phyloP scores from a whole-genome alignment of 2,797 vertebrate genomes.

The Chiloscyllium punctatum region DNA sequence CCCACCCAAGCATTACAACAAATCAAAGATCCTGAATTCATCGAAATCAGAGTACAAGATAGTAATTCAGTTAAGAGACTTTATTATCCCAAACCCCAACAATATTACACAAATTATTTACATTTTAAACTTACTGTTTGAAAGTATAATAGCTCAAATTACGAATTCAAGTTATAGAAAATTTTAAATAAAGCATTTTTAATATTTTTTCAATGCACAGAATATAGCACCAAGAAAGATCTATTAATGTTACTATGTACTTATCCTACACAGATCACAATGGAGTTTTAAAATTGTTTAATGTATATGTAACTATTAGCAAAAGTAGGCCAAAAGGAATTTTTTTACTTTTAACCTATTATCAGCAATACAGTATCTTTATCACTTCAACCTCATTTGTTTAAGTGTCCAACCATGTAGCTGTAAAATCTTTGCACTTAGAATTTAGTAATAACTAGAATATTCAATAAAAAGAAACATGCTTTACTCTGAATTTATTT shows the following conservation, averaged over 20 bases:
- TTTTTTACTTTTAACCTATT: slow-evolving; percentile 1
- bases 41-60: not conserved
- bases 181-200: slow-evolving; percentile 34
- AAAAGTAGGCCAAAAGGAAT: slow-evolving; percentile 2
- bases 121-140: slow-evolving; percentile 27
- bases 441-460: slow-evolving; percentile 7
- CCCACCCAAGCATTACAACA: not conserved
- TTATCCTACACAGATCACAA: not conserved
- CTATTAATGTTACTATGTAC: slow-evolving; percentile 17
- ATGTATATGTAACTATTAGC: slow-evolving; percentile 24
- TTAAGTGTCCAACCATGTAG: not conserved
- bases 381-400: not conserved
- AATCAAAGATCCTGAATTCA: not conserved
- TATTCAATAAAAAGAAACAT: slow-evolving; percentile 12
- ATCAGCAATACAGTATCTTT: not conserved
- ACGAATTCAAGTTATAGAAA: slow-evolving; percentile 11
- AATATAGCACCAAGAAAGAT: slow-evolving; percentile 31
- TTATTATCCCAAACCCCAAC: slow-evolving; percentile 21
- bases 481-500: not conserved
- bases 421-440: slow-evolving; percentile 11
- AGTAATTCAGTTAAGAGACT: slow-evolving; percentile 10
- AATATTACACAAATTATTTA: slow-evolving; percentile 35
- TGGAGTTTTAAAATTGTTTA: not conserved
- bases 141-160: slow-evolving; percentile 12
- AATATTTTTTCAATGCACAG: slow-evolving; percentile 24